Evolutionary conservation across 2,113 vertebrate genomes (phyloP), one percentile per base, ranked within the genome.

Genomic region (Halcyon senegalensis): DNA sequence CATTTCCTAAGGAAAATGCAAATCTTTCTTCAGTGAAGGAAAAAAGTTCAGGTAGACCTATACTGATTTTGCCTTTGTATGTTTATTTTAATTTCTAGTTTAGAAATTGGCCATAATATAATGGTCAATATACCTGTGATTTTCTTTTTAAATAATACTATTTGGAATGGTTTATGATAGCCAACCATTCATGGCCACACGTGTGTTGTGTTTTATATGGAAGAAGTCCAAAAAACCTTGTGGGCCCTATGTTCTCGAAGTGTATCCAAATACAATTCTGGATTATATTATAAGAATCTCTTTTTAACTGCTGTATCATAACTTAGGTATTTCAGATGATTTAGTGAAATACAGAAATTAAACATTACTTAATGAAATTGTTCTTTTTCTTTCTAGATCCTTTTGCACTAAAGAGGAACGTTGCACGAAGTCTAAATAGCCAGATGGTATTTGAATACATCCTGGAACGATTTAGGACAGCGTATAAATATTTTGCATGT

Each of bases 381-480:
- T 82, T 39, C 11, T 96, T 93, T 97, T 87, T 94, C 77, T 97
- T 97, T 90, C 51, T 95, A 99, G 99, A 99, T 98, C 99, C 99
- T 25, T 99, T 99, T 98, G 98, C 99, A 91, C 95, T 99, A 97
- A 99, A 99, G 98, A 99, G 99, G 97, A 99, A 99, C 68, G 99
- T 99, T 92, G 99, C 99, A 59, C 98, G 99, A 55, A 99, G 99
- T 96, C 98, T 99, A 84, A 99, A 99, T 98, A 99, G 99, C 98
- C 99, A 99, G 96, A 99, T 99, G 99, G 99, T 99, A 73, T 99
- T 99, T 59, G 99, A 99, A 97, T 99, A 99, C 98, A 98, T 99
- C 97, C 98, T 99, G 98, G 99, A 99, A 96, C 98, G 99, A 78
- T 99, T 99, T 97, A 99, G 99, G 70, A 98, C 98, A 43, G 99